Base-by-base conservation (phyloP, 2,888 invertebrate genomes). In the Cephus sareptanus region DNA sequence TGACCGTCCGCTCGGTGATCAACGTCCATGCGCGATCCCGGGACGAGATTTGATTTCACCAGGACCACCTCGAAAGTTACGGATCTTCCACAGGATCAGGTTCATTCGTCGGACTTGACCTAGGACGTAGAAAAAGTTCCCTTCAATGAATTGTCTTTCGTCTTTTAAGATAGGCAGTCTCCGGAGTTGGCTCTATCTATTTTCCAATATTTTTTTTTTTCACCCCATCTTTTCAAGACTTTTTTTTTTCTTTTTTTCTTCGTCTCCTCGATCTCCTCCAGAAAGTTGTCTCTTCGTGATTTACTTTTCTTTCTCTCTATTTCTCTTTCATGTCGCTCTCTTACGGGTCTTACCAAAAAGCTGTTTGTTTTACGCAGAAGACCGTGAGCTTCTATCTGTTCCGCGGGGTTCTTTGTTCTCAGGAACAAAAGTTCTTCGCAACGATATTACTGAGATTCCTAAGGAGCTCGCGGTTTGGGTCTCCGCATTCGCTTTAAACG, bases 11-110 rank as follows among this genome's bases (percentile, higher is more conserved):
- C 56, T 34, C 35, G 30, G 76, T 33, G 71, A 70, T 70, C 75
- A 75, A 75, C 35, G 68, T 75, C 69, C 33, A 68, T 15, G 75
- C 34, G 35, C 69, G 69, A 33, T 68, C 31, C 68, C 30, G 34
- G 75, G 34, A 11, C 69, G 15, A 34, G 68, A 75, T 75, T 68
- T 75, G 75, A 75, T 75, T 75, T 56, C 56, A 23, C 23, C 56
- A 23, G 56, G 56, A 56, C 56, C 23, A 9, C 9, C 23, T 56
- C 23, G 6, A 23, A 23, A 23, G 23, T 56, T 23, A 56, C 9
- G 56, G 56, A 56, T 56, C 23, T 56, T 23, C 23, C 9, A 9
- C 56, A 56, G 23, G 23, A 56, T 56, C 56, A 56, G 56, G 23
- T 23, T 56, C 56, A 56, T 56, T 56, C 56, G 56, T 56, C 23